A percentile compares a stretch with the other conserved stretches of the same genome.
Evolutionary conservation across 2,888 invertebrate species (phyloP).

Genomic region (Coelopa pilipes): DNA sequence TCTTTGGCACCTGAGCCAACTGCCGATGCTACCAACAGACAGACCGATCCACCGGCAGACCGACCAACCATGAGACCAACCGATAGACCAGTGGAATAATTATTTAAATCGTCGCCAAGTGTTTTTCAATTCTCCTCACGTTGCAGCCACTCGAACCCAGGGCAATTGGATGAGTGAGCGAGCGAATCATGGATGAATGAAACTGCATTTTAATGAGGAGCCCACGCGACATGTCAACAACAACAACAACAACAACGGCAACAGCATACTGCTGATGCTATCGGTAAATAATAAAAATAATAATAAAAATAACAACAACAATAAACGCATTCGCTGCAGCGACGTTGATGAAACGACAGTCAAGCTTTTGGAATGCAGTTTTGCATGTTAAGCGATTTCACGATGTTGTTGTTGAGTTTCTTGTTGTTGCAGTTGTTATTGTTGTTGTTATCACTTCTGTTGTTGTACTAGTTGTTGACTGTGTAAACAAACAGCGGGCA

Average conservation of each 20-base stretch:
- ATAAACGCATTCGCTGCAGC: no score
- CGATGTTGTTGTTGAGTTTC: no score
- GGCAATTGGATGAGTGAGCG: background rate
- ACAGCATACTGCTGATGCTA: no score
- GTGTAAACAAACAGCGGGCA: background rate
- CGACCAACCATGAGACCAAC: background rate
- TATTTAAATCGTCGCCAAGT: background rate
- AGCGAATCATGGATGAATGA: no score
- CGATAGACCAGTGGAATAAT: background rate
- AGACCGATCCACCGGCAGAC: background rate
- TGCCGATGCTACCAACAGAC: background rate
- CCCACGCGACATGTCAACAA: background rate
- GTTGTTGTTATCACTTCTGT: no score
- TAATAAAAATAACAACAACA: no score
- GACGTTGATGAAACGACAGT: background rate
- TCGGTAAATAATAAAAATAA: no score
- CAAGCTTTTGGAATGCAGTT: constrained; percentile 43
- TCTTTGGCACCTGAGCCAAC: no score
- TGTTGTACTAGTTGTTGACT: background rate
- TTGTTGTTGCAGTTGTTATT: no score
- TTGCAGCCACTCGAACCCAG: no score
- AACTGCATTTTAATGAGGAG: background rate
- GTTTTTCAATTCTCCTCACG: no score
- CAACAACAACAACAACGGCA: background rate
- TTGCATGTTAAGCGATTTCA: constrained; percentile 25